Base-by-base conservation (phyloP, 2,113 vertebrate genomes). In the Plecotus auritus region DNA sequence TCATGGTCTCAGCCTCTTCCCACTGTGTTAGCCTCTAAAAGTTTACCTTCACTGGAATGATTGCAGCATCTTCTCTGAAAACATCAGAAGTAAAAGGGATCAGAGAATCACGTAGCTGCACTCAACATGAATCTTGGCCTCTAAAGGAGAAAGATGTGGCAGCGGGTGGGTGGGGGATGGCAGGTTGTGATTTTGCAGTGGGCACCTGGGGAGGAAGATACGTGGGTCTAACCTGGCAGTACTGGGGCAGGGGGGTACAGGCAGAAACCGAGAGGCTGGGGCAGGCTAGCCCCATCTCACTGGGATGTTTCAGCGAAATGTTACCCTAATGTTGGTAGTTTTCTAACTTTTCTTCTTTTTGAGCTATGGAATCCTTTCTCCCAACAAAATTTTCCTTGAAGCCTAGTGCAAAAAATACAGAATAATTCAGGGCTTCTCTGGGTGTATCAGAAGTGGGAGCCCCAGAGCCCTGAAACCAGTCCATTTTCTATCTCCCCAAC, bases 291-390 rank as follows among this genome's bases (percentile, higher is more conserved):
- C 45, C 14, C 12, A 70, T 13, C 45, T 78, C 82, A 12, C 35
- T 64, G 64, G 66, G 54, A 70, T 47, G n/a, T 59, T 67, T 51
- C 45, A 51, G 26, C 26, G 37, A 88, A 85, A 77, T 59, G n/a
- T 69, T 40, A 45, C 37, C 30, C 17, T 78, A 45, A 73, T 7
- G 20, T 42, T 23, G 66, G 72, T 9, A 7, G 4, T 32, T 70
- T 91, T 54, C 73, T 72, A 59, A n/a, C 20, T 56, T 69, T 56
- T 47, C 56, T 89, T 82, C 47, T 61, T 87, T 82, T 35, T 49
- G 74, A 77, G 13, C 45, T 14, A 4, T 66, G 22, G 9, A 59
- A 78, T 49, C 17, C 30, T 67, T 82, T 72, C 47, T 91, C 20
- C 47, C 37, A 72, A 88, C 37, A 87, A 82, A 78, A 59, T 61